phyloP scores from a whole-genome alignment of 1,140 invertebrate species.

The Nebria ingens region DNA sequence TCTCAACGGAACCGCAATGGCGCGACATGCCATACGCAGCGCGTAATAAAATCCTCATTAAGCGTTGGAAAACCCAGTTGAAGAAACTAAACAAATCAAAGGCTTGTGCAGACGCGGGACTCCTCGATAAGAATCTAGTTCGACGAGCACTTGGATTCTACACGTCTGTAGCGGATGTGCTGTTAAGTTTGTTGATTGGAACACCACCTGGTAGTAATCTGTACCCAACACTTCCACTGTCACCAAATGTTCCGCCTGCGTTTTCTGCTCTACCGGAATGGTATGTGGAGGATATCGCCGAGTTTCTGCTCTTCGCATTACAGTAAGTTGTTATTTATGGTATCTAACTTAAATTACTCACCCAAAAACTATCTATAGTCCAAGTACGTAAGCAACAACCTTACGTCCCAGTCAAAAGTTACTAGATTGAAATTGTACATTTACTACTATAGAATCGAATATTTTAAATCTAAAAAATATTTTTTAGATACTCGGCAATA shows the following conservation, averaged over 20 bases:
- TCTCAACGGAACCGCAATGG: conserved; percentile 74
- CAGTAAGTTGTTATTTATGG: too few relatives aligned
- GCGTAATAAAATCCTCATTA: conserved; percentile 74
- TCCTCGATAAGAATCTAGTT: conserved; percentile 73
- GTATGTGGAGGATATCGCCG: conserved; percentile 93
- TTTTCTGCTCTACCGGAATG: conserved; percentile 90
- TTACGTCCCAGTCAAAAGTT: too few relatives aligned
- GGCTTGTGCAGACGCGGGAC: conserved; percentile 76
- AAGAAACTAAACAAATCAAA: conserved; percentile 59
- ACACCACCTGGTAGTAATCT: conserved; percentile 29
- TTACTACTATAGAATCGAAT: too few relatives aligned
- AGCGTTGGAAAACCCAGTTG: conserved; percentile 76
- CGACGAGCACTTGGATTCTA: conserved; percentile 77
- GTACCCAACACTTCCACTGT: conserved; percentile 42
- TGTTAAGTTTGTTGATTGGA: conserved; percentile 52
- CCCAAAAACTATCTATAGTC: too few relatives aligned
- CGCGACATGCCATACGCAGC: conserved; percentile 62
- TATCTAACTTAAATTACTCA: too few relatives aligned
- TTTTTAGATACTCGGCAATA: too few relatives aligned
- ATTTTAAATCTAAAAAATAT: too few relatives aligned
- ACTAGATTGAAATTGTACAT: too few relatives aligned
- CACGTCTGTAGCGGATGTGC: conserved; percentile 67
- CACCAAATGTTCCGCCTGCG: conserved; percentile 49
- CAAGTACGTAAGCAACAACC: too few relatives aligned
- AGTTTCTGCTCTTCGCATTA: conserved; percentile 84